Conservation (phyloP, 2,888 invertebrate genomes). For the Melinaea marsaeus region DNA sequence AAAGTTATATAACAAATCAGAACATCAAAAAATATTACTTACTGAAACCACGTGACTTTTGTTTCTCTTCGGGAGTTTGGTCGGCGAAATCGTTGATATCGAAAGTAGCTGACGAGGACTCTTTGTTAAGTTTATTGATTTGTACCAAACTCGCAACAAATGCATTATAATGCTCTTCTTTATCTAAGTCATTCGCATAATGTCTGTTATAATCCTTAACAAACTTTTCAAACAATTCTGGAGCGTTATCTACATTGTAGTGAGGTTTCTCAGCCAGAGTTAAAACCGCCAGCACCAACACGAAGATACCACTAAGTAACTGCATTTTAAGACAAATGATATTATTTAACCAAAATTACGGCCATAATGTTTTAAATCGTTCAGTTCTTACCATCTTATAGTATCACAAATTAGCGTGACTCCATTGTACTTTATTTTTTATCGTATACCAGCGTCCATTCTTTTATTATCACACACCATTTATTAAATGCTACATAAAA, state of each 20-base stretch:
- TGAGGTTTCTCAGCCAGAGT: conserved; percentile 26
- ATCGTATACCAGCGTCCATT: no score
- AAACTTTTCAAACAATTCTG: conserved; percentile 39
- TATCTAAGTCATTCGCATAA: conserved; percentile 44
- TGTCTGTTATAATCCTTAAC: conserved; percentile 37
- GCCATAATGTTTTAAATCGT: no score
- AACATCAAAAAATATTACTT: no score
- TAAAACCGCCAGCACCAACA: conserved; percentile 23
- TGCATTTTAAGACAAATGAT: conserved; percentile 3
- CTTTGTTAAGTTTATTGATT: conserved; percentile 36
- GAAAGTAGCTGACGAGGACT: conserved; percentile 30
- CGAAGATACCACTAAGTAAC: background rate
- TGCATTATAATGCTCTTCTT: conserved; percentile 37
- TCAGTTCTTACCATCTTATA: no score
- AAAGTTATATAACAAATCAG: no score
- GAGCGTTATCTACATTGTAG: conserved; percentile 41
- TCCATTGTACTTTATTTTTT: no score
- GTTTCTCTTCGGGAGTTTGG: conserved; percentile 39
- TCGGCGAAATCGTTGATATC: conserved; percentile 46
- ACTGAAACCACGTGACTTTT: conserved; percentile 29
- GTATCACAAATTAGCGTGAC: no score
- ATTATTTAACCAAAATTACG: no score
- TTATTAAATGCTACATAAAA: no score
- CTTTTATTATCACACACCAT: no score
- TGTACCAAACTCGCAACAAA: conserved; percentile 39